Base-by-base conservation (phyloP, 2,113 vertebrate genomes). In the Chionodraco myersi region DNA sequence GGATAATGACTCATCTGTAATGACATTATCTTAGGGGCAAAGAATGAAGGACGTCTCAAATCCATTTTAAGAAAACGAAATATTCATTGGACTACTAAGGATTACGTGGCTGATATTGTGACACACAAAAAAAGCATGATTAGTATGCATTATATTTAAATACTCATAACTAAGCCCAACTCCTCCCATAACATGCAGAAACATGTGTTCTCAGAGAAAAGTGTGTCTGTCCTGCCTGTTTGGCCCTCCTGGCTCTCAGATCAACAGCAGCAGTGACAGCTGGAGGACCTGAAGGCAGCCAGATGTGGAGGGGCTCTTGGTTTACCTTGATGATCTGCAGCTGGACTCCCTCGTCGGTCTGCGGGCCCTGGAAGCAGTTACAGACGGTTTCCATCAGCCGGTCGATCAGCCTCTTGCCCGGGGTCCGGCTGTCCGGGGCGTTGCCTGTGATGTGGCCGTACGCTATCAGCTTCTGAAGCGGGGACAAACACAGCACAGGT, bases 361-460 rank as follows among this genome's bases (percentile, higher is more conserved):
- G 98, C 7, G 98, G 97, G 5, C 98, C 97, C 88, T 98, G 98
- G 87, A 99, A 99, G 86, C 98, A 99, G 90, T 94, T 97, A 90
- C 98, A 99, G 88, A 99, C 94, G 11, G 97, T 98, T 85, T 99
- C 98, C 80, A 99, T 94, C 66, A 99, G 95, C n/a, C 98, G 94
- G 91, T 99, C 98, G 8, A 99, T 99, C 52, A 99, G 93, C 1
- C 98, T 91, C 65, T 98, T 99, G 0, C 98, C 98, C 0, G 97
- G 96, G 18, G 96, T 95, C 5, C 94, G 94, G 1, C 96, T 96
- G 90, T 98, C 98, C 0, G 96, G 98, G 14, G 98, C 98, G 0
- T 98, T 98, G 68, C 98, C 98, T 0, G 98, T 99, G 92, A 99
- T 99, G 80, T 99, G 98, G 34, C 98, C 98, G 52, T 99, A 99